Conservation (phyloP, 2,797 vertebrate species). For the Threskiornis aethiopicus region DNA sequence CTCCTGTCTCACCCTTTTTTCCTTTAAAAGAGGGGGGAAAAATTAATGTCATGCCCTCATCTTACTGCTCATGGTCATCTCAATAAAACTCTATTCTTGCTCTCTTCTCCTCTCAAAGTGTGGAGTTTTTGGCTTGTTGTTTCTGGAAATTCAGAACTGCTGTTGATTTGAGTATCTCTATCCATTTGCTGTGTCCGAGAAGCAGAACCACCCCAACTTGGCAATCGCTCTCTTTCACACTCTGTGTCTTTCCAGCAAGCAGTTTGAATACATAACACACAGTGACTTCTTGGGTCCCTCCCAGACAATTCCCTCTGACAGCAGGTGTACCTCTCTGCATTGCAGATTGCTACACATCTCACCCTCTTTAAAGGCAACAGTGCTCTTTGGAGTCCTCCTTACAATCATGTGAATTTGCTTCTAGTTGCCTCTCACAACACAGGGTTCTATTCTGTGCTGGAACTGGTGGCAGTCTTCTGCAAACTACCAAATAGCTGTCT, state of each 20-base stretch:
- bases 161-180: background rate
- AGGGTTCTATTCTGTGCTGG: background rate
- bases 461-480: background rate
- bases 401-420: background rate
- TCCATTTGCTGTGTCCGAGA: background rate
- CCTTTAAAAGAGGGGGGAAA: background rate
- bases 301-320: background rate
- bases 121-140: background rate
- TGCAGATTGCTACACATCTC: background rate
- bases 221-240: background rate
- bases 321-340: background rate
- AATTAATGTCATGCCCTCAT: background rate
- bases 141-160: background rate
- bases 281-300: background rate
- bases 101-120: background rate
- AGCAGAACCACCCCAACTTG: background rate
- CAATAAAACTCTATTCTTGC: background rate
- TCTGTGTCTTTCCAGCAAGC: background rate
- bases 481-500: background rate
- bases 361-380: background rate
- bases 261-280: background rate
- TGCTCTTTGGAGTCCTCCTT: background rate
- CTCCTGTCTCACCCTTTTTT: background rate
- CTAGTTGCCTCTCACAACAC: background rate
- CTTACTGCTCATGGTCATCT: background rate